Evolutionary conservation across 2,113 vertebrate genomes (phyloP).

Genomic region (Orcinus orca): DNA sequence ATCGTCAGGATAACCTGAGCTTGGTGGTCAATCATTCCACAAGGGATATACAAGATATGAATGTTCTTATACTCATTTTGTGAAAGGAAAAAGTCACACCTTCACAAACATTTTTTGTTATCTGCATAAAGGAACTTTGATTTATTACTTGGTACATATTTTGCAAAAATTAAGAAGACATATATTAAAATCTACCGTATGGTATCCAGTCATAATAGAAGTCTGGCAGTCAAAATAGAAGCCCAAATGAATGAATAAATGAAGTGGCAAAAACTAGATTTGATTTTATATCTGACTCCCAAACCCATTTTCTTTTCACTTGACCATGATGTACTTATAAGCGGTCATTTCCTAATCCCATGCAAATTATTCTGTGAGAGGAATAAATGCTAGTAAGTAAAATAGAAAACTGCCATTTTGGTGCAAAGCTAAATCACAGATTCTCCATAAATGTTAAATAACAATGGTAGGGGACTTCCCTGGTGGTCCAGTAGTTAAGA

Average conservation of each 20-base stretch:
- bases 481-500: too few species aligned
- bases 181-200: neutral
- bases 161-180: slow-evolving; percentile 20
- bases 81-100: neutral
- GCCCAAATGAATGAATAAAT: neutral
- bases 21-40: neutral
- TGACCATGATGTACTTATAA: neutral
- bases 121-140: neutral
- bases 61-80: neutral
- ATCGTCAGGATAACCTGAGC: neutral
- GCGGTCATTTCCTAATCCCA: neutral
- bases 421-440: neutral
- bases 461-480: neutral
- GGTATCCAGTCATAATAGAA: neutral
- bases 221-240: neutral
- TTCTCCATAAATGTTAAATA: neutral
- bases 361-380: slow-evolving; percentile 13
- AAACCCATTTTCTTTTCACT: neutral
- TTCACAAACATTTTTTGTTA: neutral
- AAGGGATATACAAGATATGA: neutral
- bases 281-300: slow-evolving; percentile 5
- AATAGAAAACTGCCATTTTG: slow-evolving; percentile 1
- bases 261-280: neutral
- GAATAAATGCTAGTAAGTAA: neutral
- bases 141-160: slow-evolving; percentile 11